Evolutionary conservation across 2,113 vertebrate species (phyloP), one percentile per base, ranked within the genome.

Genomic region (Python bivittatus): DNA sequence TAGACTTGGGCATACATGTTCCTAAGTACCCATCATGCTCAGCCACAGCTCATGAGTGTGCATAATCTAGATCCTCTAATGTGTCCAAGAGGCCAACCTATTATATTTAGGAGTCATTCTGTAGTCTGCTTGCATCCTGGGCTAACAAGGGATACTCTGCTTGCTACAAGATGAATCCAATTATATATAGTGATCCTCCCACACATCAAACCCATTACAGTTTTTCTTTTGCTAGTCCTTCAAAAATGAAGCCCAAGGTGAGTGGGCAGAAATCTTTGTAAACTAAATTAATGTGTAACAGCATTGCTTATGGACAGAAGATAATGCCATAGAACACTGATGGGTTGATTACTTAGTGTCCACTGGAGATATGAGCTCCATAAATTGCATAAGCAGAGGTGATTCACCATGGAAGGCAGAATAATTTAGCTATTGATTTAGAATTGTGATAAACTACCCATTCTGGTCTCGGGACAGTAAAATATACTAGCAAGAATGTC

Each of bases 371-470:
- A 91, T 20, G 91, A 22, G 91, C 94, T 53, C 53, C 90, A 33
- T 91, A 85, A 86, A 61, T 94, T 94, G 72, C 60, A 85, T 87
- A 68, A 91, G 25, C 15, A 2, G 92, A 90, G 90, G 84, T 11
- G 91, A 60, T n/a, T 94, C 94, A 94, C 93, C 58, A 93, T 91
- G 88, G 25, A 93, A 96, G 91, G 25, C 72, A 38, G 92, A 86
- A n/a, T 90, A 95, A 94, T 89, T 93, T 89, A 93, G 48, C 92
- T 93, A 92, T 91, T 95, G 95, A 95, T 92, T 94, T 92, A 56
- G 86, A 93, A 90, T 48, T 60, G 53, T 4, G 84, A 85, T 88
- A 91, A 96, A 96, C 42, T 9, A 92, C 29, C 86, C 2, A 88
- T 83, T 92, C 20, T 0, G 0, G 61, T 88, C 86, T 93, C 57